Evolutionary conservation across 2,888 invertebrate genomes (phyloP).

Genomic region (Drosophila ustulata): DNA sequence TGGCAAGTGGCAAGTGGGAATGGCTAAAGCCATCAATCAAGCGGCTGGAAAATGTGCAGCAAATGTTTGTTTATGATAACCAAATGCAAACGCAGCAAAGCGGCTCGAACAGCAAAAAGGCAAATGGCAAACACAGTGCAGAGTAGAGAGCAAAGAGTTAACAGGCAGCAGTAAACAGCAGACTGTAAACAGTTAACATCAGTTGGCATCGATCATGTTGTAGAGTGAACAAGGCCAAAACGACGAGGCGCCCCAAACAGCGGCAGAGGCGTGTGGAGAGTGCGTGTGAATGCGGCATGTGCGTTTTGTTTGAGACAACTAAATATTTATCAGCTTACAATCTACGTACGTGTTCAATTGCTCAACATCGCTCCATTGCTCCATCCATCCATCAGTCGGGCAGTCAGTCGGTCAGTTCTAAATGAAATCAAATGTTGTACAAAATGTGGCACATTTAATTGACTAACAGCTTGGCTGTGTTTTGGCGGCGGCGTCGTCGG

Average conservation of each 20-base stretch:
- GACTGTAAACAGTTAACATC: conserved; percentile 55
- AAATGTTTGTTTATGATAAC: conserved; percentile 66
- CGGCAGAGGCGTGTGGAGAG: not conserved
- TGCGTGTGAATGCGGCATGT: conserved; percentile 70
- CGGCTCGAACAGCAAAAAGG: conserved; percentile 11
- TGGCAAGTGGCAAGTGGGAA: conserved; percentile 3
- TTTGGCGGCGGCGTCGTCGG: conserved; percentile 29
- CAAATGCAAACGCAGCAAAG: conserved; percentile 66
- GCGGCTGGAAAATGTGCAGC: conserved; percentile 31
- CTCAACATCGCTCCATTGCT: conserved; percentile 21
- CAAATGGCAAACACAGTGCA: conserved; percentile 4
- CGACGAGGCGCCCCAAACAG: conserved; percentile 12
- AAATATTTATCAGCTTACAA: conserved; percentile 44
- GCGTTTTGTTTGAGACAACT: conserved; percentile 36
- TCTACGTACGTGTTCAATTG: conserved; percentile 34
- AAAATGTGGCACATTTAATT: conserved; percentile 76
- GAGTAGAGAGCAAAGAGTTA: conserved; percentile 28
- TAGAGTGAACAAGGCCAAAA: conserved; percentile 52
- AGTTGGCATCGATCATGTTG: conserved; percentile 72
- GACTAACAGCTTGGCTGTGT: conserved; percentile 59
- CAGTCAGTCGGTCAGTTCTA: conserved; percentile 20
- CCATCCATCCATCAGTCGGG: conserved; percentile 3
- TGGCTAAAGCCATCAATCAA: conserved; percentile 54
- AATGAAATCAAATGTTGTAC: conserved; percentile 74
- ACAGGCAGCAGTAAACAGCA: conserved; percentile 27